A percentile compares a stretch with the other conserved stretches of the same genome.
These are phyloP conservation scores for Trichonephila clavipes DNA, from an alignment of 1,140 invertebrate genomes.

Conservation along the genomic window DNA sequence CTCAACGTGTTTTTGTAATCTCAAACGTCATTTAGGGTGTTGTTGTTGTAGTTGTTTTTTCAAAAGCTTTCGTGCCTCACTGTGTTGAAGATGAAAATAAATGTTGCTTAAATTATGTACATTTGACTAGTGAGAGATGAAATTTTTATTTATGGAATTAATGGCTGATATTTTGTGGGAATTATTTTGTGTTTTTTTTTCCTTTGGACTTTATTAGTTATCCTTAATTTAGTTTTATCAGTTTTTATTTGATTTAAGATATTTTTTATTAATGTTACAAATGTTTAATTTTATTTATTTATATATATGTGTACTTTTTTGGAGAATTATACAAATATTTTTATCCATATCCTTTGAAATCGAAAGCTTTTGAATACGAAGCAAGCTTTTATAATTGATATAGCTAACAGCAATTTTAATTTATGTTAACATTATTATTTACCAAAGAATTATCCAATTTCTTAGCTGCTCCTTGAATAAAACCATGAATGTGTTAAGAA, in stretches of 20 bases:
- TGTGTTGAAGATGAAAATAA: neutral
- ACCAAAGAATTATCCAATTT: too few species aligned
- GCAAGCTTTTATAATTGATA: neutral
- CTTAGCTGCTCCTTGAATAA: too few species aligned
- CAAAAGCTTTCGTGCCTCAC: neutral
- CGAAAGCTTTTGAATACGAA: neutral
- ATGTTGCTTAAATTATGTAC: neutral
- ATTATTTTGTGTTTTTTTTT: neutral
- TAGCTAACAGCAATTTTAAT: too few species aligned
- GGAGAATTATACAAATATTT: neutral
- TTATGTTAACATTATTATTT: too few species aligned
- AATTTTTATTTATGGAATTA: neutral
- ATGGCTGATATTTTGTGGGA: neutral
- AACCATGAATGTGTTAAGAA: too few species aligned
- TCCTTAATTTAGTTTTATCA: neutral
- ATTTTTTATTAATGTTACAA: neutral
- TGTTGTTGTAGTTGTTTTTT: constrained; percentile 1
- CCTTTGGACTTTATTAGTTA: neutral
- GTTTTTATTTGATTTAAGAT: neutral
- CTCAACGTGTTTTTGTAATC: constrained; percentile 30
- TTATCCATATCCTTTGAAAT: neutral
- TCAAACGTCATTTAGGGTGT: constrained; percentile 28
- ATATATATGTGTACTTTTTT: neutral
- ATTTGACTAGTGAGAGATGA: neutral
- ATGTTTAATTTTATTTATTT: neutral